A percentile compares a stretch with the other conserved stretches of the same genome.
phyloP scores from a whole-genome alignment of 2,113 vertebrate genomes.

The Ophiodon elongatus region DNA sequence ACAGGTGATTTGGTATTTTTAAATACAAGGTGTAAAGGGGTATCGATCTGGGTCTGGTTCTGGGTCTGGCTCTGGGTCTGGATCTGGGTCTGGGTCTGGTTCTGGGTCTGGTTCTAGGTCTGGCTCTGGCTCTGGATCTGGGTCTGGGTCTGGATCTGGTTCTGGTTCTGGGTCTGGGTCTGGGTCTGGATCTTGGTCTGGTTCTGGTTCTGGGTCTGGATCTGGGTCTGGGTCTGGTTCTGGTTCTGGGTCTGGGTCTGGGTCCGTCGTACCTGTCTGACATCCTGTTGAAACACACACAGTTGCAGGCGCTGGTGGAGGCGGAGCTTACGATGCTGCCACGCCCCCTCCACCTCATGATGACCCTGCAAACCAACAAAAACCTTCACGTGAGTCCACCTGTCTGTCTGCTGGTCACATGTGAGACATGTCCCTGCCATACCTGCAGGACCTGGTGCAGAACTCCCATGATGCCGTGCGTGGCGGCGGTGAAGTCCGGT shows the following conservation, averaged over 20 bases:
- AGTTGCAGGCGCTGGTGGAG: conserved; percentile 98
- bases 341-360: conserved; percentile 93
- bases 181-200: too few relatives aligned
- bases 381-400: neutral
- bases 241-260: neutral
- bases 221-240: too few relatives aligned
- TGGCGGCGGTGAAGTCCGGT: conserved; percentile 74
- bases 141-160: too few relatives aligned
- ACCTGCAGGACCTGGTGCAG: conserved; percentile 91
- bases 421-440: neutral
- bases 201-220: too few relatives aligned
- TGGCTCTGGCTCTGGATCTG: too few relatives aligned
- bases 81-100: too few relatives aligned
- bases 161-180: too few relatives aligned
- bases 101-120: too few relatives aligned
- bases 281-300: conserved; percentile 98
- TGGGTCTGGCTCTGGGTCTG: too few relatives aligned
- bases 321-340: conserved; percentile 96
- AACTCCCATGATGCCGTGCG: conserved; percentile 93
- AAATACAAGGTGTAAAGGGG: too few relatives aligned
- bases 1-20: too few relatives aligned
- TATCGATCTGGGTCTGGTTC: too few relatives aligned
- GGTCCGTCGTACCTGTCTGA: conserved; percentile 90
- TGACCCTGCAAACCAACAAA: conserved; percentile 74
- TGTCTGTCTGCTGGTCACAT: neutral